Conservation (phyloP, 2,888 invertebrate species). For the Elysia crispata region DNA sequence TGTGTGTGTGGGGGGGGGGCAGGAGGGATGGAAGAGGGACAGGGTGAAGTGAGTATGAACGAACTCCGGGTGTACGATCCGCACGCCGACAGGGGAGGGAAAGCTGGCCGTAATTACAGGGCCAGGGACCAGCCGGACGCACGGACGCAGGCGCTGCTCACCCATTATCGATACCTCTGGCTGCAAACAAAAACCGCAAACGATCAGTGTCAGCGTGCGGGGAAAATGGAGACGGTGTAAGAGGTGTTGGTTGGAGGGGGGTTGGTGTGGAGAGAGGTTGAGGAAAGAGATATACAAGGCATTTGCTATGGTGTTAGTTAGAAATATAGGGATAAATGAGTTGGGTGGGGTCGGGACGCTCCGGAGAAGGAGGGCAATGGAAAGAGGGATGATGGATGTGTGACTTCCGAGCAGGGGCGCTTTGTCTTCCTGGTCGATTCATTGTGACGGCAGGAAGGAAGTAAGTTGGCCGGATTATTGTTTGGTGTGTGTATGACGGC, state of each 20-base stretch:
- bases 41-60: conserved; percentile 1
- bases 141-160: conserved; percentile 5
- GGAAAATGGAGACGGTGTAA: no score
- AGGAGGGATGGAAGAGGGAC: neutral
- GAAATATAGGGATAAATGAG: no score
- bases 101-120: conserved; percentile 38
- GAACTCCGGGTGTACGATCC: no score
- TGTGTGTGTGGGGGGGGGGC: neutral
- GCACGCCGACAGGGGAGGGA: conserved; percentile 7
- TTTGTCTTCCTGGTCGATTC: conserved; percentile 28
- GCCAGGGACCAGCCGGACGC: no score
- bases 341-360: no score
- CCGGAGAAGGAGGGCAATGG: neutral
- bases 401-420: conserved; percentile 38
- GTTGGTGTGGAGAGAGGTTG: no score
- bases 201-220: no score
- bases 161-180: conserved; percentile 34
- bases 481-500: no score
- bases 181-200: conserved; percentile 28
- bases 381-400: conserved; percentile 34
- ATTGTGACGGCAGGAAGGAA: conserved; percentile 17
- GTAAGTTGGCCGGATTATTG: no score
- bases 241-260: no score
- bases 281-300: no score
- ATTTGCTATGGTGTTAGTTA: no score